phyloP scores from a whole-genome alignment of 1,140 invertebrate genomes.

The Penaeus chinensis region DNA sequence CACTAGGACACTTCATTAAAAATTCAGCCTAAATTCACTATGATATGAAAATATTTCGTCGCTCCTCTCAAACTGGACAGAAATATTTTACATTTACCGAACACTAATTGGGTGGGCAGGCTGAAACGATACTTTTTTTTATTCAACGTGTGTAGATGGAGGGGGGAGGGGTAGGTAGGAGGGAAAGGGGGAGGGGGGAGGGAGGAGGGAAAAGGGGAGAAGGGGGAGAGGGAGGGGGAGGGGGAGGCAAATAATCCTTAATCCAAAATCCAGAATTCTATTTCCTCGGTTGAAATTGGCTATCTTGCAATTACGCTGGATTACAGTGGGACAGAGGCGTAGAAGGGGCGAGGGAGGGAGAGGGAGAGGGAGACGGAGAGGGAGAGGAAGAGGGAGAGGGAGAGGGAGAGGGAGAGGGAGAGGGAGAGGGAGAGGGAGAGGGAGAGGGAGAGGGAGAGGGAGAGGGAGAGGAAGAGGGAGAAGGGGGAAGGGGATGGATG shows the following conservation, averaged over 20 bases:
- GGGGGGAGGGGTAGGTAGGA: too few relatives aligned
- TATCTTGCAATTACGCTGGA: constrained; percentile 30
- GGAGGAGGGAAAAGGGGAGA: too few relatives aligned
- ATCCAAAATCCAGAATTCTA: constrained; percentile 27
- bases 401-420: neutral
- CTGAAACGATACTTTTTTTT: constrained; percentile 3
- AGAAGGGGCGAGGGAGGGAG: neutral
- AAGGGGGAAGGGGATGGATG: too few relatives aligned
- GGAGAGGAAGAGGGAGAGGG: neutral
- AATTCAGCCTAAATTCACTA: too few relatives aligned
- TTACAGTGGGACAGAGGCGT: too few relatives aligned
- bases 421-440: neutral
- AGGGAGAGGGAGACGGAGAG: neutral
- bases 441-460: neutral
- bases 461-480: neutral
- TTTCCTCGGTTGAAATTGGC: constrained; percentile 31
- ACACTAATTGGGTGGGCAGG: constrained; percentile 31
- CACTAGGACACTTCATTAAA: too few relatives aligned
- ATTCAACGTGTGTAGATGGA: too few relatives aligned
- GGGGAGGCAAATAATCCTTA: constrained; percentile 7
- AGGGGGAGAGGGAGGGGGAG: too few relatives aligned
- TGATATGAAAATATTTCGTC: too few relatives aligned
- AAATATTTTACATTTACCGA: constrained; percentile 36
- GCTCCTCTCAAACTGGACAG: too few relatives aligned
- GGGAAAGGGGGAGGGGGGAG: too few relatives aligned